Evolutionary conservation across 2,113 vertebrate species (phyloP), one percentile per base, ranked within the genome.

Genomic region (Hyperoodon ampullatus): DNA sequence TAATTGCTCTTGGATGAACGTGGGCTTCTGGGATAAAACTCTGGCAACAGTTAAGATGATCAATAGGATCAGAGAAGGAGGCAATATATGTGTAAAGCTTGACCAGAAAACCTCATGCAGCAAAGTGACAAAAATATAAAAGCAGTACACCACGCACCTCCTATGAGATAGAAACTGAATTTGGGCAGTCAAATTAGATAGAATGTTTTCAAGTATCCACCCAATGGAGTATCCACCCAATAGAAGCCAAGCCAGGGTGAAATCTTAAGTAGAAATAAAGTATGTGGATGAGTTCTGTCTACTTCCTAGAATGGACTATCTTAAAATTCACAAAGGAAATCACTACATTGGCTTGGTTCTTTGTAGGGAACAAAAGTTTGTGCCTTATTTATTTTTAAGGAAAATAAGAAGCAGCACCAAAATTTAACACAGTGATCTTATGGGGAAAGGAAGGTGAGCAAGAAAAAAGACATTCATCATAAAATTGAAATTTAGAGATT

Each of bases 241-340:
- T 5, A 30, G 8, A 83, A 12, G 1, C 4, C 14, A 84, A 78
- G 8, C 4, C 8, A 74, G 23, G 6, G 63, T 39, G 14, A 95
- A 93, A 89, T 78, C 33, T 12, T 89, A 88, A 68, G 2, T 39
- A 82, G 78, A 97, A 94, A n/a, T 1, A 80, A 80, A 18, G 8
- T 63, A 16, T 88, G 11, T 81, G 39, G 7, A 74, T 89, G 30
- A 80, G 1, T 70, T 60, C 33, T 60, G 4, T 74, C 9, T 39
- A 21, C 19, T 93, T 90, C n/a, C 14, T 85, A 63, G 6, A 93
- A 55, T 12, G 50, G 3, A 3, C 1, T 13, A 44, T 89, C 44
- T 94, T 97, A 81, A 70, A 94, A 77, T 63, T 90, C 60, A 81
- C 30, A 65, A 50, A 53, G 30, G 85, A 96, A 82, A 89, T 77